phyloP scores from a whole-genome alignment of 2,888 invertebrate species.

The Andrena fulva region DNA sequence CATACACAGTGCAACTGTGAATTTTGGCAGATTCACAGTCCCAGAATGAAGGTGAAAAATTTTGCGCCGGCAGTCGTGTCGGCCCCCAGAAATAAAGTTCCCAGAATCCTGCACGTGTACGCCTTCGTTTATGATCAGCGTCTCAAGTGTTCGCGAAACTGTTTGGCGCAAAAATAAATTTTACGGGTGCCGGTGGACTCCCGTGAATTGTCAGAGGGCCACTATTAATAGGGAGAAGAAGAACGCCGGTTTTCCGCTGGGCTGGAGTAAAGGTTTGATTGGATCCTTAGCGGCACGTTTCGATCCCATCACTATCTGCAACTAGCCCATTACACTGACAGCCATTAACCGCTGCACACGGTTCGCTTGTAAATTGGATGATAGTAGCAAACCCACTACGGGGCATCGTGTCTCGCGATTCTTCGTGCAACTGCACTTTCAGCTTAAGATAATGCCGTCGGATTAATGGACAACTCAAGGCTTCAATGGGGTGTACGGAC shows the following conservation, averaged over 20 bases:
- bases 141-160: neutral
- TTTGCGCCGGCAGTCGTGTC: neutral
- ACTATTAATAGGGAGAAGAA: neutral
- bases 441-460: conserved; percentile 19
- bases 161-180: conserved; percentile 27
- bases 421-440: conserved; percentile 49
- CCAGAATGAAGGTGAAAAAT: neutral
- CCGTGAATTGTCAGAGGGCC: neutral
- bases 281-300: conserved; percentile 11
- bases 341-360: conserved; percentile 61
- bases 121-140: neutral
- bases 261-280: neutral
- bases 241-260: neutral
- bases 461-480: conserved; percentile 13
- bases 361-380: conserved; percentile 65
- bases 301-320: conserved; percentile 47
- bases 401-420: conserved; percentile 49
- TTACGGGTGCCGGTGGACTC: conserved; percentile 8
- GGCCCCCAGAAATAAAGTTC: conserved; percentile 8
- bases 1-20: no score
- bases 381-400: conserved; percentile 64
- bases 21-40: no score
- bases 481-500: neutral
- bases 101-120: neutral
- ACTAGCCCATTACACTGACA: conserved; percentile 42